Evolutionary conservation across 1,140 invertebrate species (phyloP).

Genomic region (Neotoxoptera formosana): DNA sequence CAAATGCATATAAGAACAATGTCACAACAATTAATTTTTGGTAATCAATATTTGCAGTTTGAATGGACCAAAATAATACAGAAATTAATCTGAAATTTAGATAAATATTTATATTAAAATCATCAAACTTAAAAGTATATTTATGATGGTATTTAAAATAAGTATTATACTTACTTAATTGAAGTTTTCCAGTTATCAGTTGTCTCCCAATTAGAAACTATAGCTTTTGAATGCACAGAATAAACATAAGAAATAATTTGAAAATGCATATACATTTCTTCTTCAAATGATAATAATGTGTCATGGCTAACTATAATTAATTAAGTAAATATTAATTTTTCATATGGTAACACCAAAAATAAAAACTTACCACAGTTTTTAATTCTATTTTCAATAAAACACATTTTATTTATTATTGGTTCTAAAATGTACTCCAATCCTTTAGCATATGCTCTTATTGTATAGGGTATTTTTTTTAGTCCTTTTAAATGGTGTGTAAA

Average conservation of each 20-base stretch:
- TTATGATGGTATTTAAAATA: neutral
- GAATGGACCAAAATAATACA: slow-evolving; percentile 51
- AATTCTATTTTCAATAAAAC: slow-evolving; percentile 36
- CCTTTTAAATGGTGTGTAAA: slow-evolving; percentile 24
- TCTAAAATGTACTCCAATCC: slow-evolving; percentile 43
- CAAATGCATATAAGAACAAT: slow-evolving; percentile 46
- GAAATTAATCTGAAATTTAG: slow-evolving; percentile 51
- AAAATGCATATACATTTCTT: slow-evolving; percentile 48
- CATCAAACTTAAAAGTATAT: neutral
- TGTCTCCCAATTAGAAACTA: slow-evolving; percentile 32
- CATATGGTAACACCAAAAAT: neutral
- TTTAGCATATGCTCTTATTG: slow-evolving; percentile 47
- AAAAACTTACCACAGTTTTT: slow-evolving; percentile 20
- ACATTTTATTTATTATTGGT: slow-evolving; percentile 35
- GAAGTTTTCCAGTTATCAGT: slow-evolving; percentile 39
- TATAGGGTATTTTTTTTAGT: slow-evolving; percentile 13
- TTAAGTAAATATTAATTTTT: neutral
- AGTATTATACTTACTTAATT: slow-evolving; percentile 17
- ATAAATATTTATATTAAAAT: neutral
- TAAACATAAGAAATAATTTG: slow-evolving; percentile 43
- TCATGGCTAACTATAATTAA: neutral
- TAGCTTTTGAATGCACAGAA: slow-evolving; percentile 30
- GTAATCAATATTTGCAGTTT: slow-evolving; percentile 34
- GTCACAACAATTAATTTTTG: slow-evolving; percentile 32
- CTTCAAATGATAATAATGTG: slow-evolving; percentile 48